Base-by-base conservation (phyloP, 2,113 vertebrate genomes). In the Phylloscopus trochiloides region DNA sequence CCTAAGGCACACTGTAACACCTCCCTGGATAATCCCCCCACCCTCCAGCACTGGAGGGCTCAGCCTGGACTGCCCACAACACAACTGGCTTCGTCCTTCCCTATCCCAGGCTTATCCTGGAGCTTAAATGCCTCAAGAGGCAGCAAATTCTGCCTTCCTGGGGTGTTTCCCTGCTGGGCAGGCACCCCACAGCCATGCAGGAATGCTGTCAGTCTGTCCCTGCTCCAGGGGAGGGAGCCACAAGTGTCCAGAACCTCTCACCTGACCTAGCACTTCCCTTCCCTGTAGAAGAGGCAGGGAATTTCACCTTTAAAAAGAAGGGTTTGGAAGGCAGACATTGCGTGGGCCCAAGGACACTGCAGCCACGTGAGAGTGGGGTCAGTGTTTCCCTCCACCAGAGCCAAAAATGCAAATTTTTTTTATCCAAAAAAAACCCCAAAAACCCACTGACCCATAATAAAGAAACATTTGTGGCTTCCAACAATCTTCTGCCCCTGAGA, bases 31-130 rank as follows among this genome's bases (percentile, higher is more conserved):
- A 36, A 61, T 78, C 34, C 34, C 34, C 34, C 34, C 34, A 34
- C 34, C 34, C 83, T 45, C 55, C 1, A 0, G 12, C 7, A 38
- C 42, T 4, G 16, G 3, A 32, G 43, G 1, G 7, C 57, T 62
- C 62, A 65, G 42, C 65, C 29, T 15, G 9, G 51, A 45, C 86
- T 54, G 48, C 81, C n/a, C 81, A 51, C 63, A 94, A 7, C 81
- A 65, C 54, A 52, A 7, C 25, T 13, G 3, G 2, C 52, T 68
- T 57, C 51, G 59, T 34, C 65, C 65, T 88, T 66, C 7, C 1
- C 67, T n/a, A 11, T 15, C 47, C 51, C 50, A 67, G 55, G 19
- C 29, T 82, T 19, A 18, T 24, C 32, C 66, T 74, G 65, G 55
- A 40, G 42, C 11, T 78, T 1, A 67, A 91, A 51, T 17, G 21